These are phyloP conservation scores for Lepidochrysops patricia DNA, from an alignment of 2,888 invertebrate species.

Conservation along the genomic window DNA sequence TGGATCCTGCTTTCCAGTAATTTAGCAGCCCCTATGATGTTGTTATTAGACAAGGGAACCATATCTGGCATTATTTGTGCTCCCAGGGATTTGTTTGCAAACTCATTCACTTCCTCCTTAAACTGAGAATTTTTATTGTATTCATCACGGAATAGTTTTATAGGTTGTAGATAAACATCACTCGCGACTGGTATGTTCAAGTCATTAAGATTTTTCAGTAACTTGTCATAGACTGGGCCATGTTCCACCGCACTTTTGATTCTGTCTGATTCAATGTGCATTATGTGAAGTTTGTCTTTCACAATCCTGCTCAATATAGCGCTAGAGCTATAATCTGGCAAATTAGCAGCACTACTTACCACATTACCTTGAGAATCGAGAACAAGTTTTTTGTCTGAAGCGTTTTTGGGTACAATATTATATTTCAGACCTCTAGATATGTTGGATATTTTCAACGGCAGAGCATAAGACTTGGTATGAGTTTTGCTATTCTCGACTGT, in stretches of 20 bases:
- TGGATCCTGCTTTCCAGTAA: constrained; percentile 57
- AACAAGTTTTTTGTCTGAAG: constrained; percentile 66
- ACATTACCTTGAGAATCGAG: constrained; percentile 63
- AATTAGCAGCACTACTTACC: constrained; percentile 65
- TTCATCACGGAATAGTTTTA: constrained; percentile 71
- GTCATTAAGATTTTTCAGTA: constrained; percentile 69
- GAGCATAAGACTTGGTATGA: constrained; percentile 63
- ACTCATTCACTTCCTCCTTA: constrained; percentile 70
- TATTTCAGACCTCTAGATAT: constrained; percentile 64
- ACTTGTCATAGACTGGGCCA: constrained; percentile 74
- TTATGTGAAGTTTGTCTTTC: constrained; percentile 66
- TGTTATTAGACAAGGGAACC: constrained; percentile 57
- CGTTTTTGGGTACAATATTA: constrained; percentile 65
- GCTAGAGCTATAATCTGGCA: constrained; percentile 64
- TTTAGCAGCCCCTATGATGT: constrained; percentile 55
- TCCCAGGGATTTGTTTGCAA: constrained; percentile 61
- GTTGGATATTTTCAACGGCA: constrained; percentile 66
- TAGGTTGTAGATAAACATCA: constrained; percentile 72
- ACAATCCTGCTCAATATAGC: constrained; percentile 62
- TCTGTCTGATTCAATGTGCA: constrained; percentile 71
- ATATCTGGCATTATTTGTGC: constrained; percentile 61
- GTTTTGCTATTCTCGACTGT: constrained; percentile 60
- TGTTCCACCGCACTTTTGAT: constrained; percentile 76
- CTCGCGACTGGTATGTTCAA: constrained; percentile 65
- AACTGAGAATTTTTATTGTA: constrained; percentile 70